These are phyloP conservation scores for Parnassius mnemosyne DNA, from an alignment of 2,888 invertebrate species.

Conservation along the genomic window DNA sequence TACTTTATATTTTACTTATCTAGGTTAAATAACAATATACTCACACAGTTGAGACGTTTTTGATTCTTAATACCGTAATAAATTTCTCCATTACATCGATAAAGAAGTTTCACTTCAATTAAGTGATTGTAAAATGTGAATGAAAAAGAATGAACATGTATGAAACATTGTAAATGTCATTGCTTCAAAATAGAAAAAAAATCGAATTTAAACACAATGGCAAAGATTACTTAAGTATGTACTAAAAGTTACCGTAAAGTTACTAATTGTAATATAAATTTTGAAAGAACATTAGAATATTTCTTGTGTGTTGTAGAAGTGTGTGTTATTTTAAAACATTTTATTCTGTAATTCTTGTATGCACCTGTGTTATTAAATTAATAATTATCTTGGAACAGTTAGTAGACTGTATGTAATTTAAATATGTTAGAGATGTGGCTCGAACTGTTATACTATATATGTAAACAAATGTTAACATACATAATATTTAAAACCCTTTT, in stretches of 20 bases:
- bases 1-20: no score
- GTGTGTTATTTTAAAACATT: not conserved
- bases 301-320: not conserved
- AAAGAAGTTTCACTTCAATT: not conserved
- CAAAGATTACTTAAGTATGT: conserved; percentile 6
- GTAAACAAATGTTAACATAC: not conserved
- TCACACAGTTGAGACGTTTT: no score
- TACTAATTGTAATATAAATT: conserved; percentile 9
- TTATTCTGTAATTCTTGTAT: not conserved
- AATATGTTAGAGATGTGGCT: not conserved
- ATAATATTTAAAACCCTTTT: no score
- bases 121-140: not conserved
- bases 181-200: conserved; percentile 1
- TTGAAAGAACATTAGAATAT: not conserved
- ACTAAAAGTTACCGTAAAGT: conserved; percentile 11
- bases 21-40: no score
- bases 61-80: no score
- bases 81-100: not conserved
- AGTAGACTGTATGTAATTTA: not conserved
- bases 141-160: no score
- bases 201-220: not conserved
- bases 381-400: not conserved
- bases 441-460: not conserved
- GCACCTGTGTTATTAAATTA: conserved; percentile 1
- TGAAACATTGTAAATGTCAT: not conserved